Percentiles rank a stretch among this genome's conserved stretches.
Conservation (phyloP, 2,797 vertebrate genomes). For the Tamandua tetradactyla region DNA sequence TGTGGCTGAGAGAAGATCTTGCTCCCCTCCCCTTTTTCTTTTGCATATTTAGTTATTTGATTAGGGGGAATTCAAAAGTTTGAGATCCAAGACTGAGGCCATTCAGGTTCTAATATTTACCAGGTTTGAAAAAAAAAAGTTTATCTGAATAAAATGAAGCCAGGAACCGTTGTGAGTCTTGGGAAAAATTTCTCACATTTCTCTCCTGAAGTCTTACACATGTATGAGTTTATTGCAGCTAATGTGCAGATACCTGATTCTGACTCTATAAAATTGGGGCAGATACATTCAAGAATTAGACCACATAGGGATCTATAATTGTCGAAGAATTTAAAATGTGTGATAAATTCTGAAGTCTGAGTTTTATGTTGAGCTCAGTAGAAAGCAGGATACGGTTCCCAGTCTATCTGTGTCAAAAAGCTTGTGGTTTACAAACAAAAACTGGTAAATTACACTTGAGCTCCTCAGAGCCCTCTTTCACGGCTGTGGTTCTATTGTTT, state of each 20-base stretch:
- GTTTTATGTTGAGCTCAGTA: background rate
- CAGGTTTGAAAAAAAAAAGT: background rate
- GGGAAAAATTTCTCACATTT: background rate
- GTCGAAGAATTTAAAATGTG: background rate
- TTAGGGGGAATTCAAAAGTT: background rate
- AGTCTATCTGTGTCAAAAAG: too few relatives aligned
- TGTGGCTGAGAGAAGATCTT: background rate
- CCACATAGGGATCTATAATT: background rate
- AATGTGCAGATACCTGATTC: background rate
- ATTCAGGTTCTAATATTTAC: background rate
- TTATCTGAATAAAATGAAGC: conserved; percentile 26
- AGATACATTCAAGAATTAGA: background rate
- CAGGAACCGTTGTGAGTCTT: background rate
- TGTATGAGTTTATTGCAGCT: background rate
- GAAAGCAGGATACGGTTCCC: background rate
- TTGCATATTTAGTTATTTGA: background rate
- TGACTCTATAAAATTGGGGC: background rate
- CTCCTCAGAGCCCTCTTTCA: background rate
- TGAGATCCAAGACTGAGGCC: background rate
- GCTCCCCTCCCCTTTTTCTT: background rate
- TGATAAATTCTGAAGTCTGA: background rate
- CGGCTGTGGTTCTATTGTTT: background rate
- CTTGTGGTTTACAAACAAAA: background rate
- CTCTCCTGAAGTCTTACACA: background rate
- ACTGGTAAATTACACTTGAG: background rate